Conservation (phyloP, 2,113 vertebrate species). For the Vidua macroura region DNA sequence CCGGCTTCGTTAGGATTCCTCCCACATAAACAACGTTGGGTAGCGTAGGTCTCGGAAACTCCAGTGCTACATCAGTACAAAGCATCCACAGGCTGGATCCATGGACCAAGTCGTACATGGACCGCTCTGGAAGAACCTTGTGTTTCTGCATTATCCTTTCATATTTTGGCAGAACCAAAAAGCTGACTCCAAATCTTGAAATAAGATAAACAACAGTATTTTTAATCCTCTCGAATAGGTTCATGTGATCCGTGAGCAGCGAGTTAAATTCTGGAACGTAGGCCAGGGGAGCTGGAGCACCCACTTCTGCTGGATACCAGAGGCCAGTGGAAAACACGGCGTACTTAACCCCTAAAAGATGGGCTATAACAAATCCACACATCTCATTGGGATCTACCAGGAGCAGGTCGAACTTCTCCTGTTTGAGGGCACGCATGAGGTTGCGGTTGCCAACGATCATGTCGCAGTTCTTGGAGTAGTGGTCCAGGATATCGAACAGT, state of each 20-base stretch:
- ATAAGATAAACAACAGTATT: conserved; percentile 90
- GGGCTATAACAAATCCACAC: conserved; percentile 97
- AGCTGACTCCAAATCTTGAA: conserved; percentile 91
- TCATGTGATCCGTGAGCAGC: conserved; percentile 93
- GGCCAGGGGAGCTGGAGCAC: conserved; percentile 91
- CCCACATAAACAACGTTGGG: conserved; percentile 98
- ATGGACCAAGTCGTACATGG: conserved; percentile 93
- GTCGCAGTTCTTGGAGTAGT: conserved; percentile 96
- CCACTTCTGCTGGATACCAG: conserved; percentile 97
- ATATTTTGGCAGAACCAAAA: conserved; percentile 92
- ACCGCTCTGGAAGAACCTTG: conserved; percentile 80
- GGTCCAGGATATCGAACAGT: conserved; percentile 95
- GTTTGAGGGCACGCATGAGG: conserved; percentile 83
- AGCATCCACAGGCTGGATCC: conserved; percentile 97
- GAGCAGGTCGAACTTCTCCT: conserved; percentile 90
- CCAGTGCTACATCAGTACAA: conserved; percentile 94
- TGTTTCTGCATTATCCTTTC: conserved; percentile 94
- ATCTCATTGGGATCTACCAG: conserved; percentile 98
- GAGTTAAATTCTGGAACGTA: conserved; percentile 99
- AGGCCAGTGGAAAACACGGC: conserved; percentile 96
- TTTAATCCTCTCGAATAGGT: conserved; percentile 85
- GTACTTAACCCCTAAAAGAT: conserved; percentile 91
- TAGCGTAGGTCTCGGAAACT: conserved; percentile 95
- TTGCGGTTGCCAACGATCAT: conserved; percentile 86
- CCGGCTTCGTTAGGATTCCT: conserved; percentile 93